Conservation (phyloP, 2,113 vertebrate species). For the Dermatemys mawii region DNA sequence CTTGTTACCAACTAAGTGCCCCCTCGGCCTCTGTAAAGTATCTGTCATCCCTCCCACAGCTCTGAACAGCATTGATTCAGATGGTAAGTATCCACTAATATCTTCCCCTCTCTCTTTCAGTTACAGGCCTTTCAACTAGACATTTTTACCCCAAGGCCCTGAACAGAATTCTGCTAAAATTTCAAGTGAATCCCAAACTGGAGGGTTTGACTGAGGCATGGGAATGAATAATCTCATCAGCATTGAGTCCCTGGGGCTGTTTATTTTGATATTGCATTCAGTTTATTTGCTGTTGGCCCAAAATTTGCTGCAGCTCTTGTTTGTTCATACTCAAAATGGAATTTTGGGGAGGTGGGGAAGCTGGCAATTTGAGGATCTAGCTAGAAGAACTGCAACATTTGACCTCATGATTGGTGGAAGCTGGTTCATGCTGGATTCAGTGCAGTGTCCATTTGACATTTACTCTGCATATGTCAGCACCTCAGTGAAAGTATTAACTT, state of each 20-base stretch:
- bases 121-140: not conserved
- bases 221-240: not conserved
- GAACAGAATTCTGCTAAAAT: not conserved
- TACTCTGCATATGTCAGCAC: not conserved
- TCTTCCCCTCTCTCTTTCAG: not conserved
- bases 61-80: conserved; percentile 98
- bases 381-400: conserved; percentile 23
- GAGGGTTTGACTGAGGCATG: not conserved
- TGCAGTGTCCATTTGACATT: not conserved
- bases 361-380: not conserved
- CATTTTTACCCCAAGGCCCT: not conserved
- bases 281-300: not conserved
- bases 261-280: not conserved
- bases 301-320: not conserved
- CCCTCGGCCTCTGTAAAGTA: conserved; percentile 96
- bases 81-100: conserved; percentile 81
- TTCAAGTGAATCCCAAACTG: not conserved
- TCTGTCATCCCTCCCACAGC: conserved; percentile 97
- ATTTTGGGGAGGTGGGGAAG: not conserved
- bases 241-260: not conserved
- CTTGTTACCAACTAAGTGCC: conserved; percentile 90
- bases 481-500: not conserved
- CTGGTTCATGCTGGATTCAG: not conserved
- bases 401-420: not conserved
- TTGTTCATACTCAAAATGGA: conserved; percentile 2